Evolutionary conservation across 1,140 invertebrate species (phyloP), one percentile per base, ranked within the genome.

Genomic region (Drosophila albomicans): DNA sequence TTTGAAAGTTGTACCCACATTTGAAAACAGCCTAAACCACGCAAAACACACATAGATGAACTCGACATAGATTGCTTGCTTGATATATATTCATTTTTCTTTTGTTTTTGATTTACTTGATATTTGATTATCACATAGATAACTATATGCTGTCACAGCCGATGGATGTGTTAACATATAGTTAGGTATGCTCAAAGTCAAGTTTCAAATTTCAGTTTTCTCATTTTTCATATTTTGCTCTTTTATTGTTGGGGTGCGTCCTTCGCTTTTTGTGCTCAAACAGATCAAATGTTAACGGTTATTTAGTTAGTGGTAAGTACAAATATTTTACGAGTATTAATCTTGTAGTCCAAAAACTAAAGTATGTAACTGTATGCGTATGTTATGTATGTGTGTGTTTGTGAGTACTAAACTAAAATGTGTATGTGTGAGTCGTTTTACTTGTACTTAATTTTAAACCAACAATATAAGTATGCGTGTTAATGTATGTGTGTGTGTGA

Each of bases 11-110:
- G 68, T 74, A 82, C 76, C 81, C 84, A 79, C 84, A 78, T 82
- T 25, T 90, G 70, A 68, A 68, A 92, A 92, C 91, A 92, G 91
- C 91, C 91, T 92, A 92, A 92, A 92, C 91, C 91, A 92, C 91
- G 91, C 91, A 92, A 88, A 92, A 92, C 91, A 92, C 91, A 92
- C 78, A 91, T 89, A 86, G 91, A 92, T 91, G 91, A 92, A 92
- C 91, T 92, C 91, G 91, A 92, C 91, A 92, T 92, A 72, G 82
- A 68, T 86, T 86, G 82, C 82, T 86, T 79, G 79, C 77, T 81
- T 81, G 65, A 62, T 70, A 72, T 66, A 67, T 64, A 66, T 71
- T 61, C 56, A 8, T 38, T 38, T 8, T 51, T 52, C 6, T 3
- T 57, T 56, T 64, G 35, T 11, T 38, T 8, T 51, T 52, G 32